A percentile compares a stretch with the other conserved stretches of the same genome.
Evolutionary conservation across 1,140 invertebrate genomes (phyloP).

Genomic region (Callitettix versicolor): DNA sequence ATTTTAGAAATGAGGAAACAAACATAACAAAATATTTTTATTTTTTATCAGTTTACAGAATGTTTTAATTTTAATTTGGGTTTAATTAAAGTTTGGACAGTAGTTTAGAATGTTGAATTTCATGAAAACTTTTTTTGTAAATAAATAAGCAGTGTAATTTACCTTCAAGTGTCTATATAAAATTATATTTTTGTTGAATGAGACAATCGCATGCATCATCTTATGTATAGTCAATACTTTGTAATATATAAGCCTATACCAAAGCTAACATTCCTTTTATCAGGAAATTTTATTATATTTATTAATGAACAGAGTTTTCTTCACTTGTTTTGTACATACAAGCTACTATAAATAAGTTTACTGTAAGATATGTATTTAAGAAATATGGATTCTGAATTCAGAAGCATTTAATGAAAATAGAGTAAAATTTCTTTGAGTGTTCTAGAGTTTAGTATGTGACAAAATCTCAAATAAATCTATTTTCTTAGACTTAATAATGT

Average conservation of each 20-base stretch:
- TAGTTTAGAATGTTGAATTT: no score
- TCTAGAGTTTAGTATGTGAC: background rate
- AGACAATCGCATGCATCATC: constrained; percentile 10
- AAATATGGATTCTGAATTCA: constrained; percentile 1
- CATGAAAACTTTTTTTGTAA: background rate
- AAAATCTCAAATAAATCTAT: constrained; percentile 5
- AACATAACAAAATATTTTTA: no score
- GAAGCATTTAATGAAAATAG: background rate
- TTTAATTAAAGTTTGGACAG: no score
- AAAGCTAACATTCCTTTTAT: constrained; percentile 21
- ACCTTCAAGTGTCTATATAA: constrained; percentile 2
- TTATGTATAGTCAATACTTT: constrained; percentile 7
- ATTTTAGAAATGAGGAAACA: no score
- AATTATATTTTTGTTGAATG: background rate
- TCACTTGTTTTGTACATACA: constrained; percentile 7
- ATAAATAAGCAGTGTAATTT: background rate
- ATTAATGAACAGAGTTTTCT: constrained; percentile 1
- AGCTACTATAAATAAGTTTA: no score
- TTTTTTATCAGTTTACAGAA: no score
- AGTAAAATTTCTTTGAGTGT: background rate
- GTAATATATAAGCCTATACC: constrained; percentile 15
- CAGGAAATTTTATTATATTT: constrained; percentile 11
- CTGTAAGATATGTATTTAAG: background rate
- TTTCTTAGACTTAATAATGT: background rate
- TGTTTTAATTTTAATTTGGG: no score